These are phyloP conservation scores for Dendroctonus valens DNA, from an alignment of 1,140 invertebrate species.

Conservation along the genomic window DNA sequence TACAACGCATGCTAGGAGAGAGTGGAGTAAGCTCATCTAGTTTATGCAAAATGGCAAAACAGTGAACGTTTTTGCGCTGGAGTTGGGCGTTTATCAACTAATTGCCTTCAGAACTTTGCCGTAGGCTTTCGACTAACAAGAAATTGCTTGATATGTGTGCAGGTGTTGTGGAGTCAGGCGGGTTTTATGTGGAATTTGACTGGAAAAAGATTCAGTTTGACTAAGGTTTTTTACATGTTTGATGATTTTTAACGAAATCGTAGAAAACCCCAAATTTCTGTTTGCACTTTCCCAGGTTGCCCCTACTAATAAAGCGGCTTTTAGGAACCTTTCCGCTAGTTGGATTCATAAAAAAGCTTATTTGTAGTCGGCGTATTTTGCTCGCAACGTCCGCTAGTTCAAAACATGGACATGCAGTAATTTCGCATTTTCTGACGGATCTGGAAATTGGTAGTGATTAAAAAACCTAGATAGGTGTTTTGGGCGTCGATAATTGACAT, in stretches of 20 bases:
- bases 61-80: no score
- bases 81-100: no score
- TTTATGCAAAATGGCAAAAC: no score
- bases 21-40: neutral
- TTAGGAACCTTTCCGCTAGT: constrained; percentile 11
- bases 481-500: neutral
- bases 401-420: constrained; percentile 1
- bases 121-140: no score
- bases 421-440: neutral
- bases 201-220: no score
- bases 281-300: neutral
- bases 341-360: constrained; percentile 4
- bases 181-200: no score
- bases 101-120: no score
- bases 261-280: neutral
- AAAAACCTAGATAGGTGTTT: constrained; percentile 3
- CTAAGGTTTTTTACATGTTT: no score
- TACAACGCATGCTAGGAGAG: constrained; percentile 16
- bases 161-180: no score
- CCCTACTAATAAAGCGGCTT: constrained; percentile 14
- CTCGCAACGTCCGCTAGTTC: neutral
- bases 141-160: no score
- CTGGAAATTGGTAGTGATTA: constrained; percentile 6
- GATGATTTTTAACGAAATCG: no score
- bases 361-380: neutral